Evolutionary conservation across 2,113 vertebrate species (phyloP).

Genomic region (Serinus canaria): DNA sequence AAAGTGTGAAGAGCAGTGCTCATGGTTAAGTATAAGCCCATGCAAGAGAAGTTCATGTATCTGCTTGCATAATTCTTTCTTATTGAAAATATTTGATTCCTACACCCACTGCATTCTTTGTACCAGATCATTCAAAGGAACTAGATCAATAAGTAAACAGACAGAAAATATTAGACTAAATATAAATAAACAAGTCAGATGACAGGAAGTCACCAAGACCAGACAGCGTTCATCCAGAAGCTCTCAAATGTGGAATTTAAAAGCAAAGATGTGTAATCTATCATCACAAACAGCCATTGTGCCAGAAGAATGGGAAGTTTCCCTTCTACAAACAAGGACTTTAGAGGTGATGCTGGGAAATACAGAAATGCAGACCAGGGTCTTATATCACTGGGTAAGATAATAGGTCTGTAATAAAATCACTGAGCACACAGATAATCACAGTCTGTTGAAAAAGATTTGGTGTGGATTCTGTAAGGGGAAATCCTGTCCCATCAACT

Average conservation of each 20-base stretch:
- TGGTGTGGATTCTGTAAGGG: neutral
- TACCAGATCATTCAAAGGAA: neutral
- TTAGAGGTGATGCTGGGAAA: slow-evolving; percentile 21
- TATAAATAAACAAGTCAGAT: slow-evolving; percentile 48
- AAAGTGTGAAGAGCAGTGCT: neutral
- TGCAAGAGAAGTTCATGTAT: neutral
- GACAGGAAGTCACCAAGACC: slow-evolving; percentile 36
- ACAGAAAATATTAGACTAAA: slow-evolving; percentile 48
- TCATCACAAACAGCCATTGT: neutral
- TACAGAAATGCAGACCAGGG: neutral
- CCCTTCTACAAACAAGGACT: neutral
- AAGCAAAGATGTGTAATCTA: slow-evolving; percentile 29
- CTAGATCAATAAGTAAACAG: slow-evolving; percentile 39
- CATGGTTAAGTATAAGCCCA: neutral
- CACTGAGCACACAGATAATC: neutral
- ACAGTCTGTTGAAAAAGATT: neutral
- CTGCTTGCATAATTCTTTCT: neutral
- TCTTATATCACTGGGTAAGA: neutral
- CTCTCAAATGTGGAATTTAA: slow-evolving; percentile 14
- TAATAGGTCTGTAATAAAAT: slow-evolving; percentile 2
- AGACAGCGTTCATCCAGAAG: slow-evolving; percentile 16
- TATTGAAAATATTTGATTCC: neutral
- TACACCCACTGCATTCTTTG: neutral
- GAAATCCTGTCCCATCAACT: neutral
- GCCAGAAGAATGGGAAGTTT: neutral